Evolutionary conservation across 2,797 vertebrate species (phyloP).

Genomic region (Cossypha polioptera): DNA sequence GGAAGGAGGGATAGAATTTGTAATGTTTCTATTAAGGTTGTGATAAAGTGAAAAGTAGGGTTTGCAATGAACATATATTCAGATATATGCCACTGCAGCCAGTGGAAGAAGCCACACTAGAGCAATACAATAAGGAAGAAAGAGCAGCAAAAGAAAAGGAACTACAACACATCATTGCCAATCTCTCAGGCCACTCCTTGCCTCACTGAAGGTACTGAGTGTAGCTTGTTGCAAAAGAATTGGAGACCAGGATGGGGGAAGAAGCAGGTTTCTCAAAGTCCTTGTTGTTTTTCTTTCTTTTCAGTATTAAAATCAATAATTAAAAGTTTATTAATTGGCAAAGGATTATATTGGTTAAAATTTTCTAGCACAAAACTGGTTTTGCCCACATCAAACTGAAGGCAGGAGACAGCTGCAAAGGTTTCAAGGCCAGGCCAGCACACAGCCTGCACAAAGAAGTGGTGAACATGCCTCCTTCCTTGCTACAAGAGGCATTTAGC

Average conservation of each 20-base stretch:
- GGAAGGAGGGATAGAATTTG: background rate
- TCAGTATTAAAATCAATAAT: background rate
- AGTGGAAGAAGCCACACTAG: background rate
- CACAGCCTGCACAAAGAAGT: background rate
- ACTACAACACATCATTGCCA: background rate
- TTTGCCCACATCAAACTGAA: background rate
- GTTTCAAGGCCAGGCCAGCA: background rate
- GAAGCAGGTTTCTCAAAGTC: background rate
- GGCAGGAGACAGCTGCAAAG: background rate
- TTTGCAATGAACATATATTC: background rate
- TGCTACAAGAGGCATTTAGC: background rate
- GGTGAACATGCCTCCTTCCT: background rate
- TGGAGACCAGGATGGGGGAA: background rate
- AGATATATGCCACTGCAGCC: background rate
- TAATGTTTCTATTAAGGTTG: background rate
- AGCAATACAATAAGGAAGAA: background rate
- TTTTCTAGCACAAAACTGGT: background rate
- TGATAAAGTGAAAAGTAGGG: background rate
- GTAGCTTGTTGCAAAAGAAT: rapidly evolving
- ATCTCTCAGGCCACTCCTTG: background rate
- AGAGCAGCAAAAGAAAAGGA: background rate
- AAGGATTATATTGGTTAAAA: background rate
- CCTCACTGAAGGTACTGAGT: background rate
- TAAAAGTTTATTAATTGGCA: background rate
- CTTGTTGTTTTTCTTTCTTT: background rate